These are phyloP conservation scores for Lepidurus packardi DNA, from an alignment of 1,140 invertebrate species.

Conservation along the genomic window DNA sequence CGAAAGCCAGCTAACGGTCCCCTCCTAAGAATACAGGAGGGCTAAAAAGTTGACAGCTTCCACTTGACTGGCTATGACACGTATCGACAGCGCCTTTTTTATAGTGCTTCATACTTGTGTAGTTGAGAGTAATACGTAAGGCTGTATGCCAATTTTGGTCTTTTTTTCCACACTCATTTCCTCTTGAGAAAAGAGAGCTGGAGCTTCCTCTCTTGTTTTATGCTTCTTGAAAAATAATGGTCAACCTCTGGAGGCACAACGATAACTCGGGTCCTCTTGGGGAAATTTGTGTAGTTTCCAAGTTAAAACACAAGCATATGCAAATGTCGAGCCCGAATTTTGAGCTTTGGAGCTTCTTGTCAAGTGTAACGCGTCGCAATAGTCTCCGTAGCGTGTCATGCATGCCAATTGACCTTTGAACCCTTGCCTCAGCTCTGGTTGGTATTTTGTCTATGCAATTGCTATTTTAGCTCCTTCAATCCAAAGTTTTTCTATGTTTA, in stretches of 20 bases:
- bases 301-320: background rate
- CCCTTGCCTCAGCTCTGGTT: background rate
- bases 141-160: background rate
- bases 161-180: background rate
- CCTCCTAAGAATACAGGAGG: background rate
- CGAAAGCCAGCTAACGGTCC: too few relatives aligned
- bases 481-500: background rate
- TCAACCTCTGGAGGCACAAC: too few relatives aligned
- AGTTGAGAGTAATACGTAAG: background rate
- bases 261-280: too few relatives aligned
- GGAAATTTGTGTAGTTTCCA: background rate
- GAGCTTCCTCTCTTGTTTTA: background rate
- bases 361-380: background rate
- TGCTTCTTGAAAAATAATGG: too few relatives aligned
- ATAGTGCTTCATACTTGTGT: background rate
- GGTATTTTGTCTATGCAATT: background rate
- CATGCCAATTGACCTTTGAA: background rate
- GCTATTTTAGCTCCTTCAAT: background rate
- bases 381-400: background rate
- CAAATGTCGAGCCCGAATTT: background rate
- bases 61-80: background rate
- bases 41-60: constrained; percentile 14
- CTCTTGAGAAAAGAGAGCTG: background rate
- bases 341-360: background rate
- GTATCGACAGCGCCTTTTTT: background rate